These are phyloP conservation scores for Montifringilla adamsi DNA, from an alignment of 2,113 vertebrate genomes.

Conservation along the genomic window DNA sequence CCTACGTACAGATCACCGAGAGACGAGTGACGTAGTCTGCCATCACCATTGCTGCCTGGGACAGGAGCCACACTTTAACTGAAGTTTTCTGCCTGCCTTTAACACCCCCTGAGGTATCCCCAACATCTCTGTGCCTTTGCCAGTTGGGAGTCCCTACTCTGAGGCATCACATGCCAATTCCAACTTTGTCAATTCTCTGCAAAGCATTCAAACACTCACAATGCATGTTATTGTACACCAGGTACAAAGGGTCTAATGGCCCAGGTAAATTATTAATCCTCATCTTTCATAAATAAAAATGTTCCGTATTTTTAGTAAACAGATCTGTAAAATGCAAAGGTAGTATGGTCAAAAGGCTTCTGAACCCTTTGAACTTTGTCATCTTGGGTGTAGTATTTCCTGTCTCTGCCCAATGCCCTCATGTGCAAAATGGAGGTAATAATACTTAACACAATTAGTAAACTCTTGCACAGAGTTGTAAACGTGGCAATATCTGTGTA, in stretches of 20 bases:
- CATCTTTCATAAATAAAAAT: constrained; percentile 60
- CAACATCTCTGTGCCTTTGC: neutral
- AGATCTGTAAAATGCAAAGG: neutral
- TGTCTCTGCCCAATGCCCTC: neutral
- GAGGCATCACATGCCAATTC: neutral
- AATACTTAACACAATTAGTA: neutral
- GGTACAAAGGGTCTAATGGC: constrained; percentile 69
- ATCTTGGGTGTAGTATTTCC: constrained; percentile 44
- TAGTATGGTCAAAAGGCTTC: neutral
- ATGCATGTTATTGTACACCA: neutral
- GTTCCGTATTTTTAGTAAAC: constrained; percentile 58
- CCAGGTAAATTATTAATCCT: constrained; percentile 73
- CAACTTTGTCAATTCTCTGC: constrained; percentile 6
- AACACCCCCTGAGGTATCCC: neutral
- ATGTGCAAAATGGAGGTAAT: neutral
- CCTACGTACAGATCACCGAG: rapidly evolving
- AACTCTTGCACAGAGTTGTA: neutral
- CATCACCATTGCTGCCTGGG: neutral
- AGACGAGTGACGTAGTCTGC: neutral
- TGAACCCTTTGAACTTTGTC: constrained; percentile 9
- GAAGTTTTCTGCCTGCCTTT: neutral
- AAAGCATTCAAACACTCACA: constrained; percentile 6
- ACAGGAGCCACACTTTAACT: neutral
- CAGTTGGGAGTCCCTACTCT: neutral
- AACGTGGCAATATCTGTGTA: neutral